These are phyloP conservation scores for Nysson spinosus DNA, from an alignment of 2,888 invertebrate species.

Conservation along the genomic window DNA sequence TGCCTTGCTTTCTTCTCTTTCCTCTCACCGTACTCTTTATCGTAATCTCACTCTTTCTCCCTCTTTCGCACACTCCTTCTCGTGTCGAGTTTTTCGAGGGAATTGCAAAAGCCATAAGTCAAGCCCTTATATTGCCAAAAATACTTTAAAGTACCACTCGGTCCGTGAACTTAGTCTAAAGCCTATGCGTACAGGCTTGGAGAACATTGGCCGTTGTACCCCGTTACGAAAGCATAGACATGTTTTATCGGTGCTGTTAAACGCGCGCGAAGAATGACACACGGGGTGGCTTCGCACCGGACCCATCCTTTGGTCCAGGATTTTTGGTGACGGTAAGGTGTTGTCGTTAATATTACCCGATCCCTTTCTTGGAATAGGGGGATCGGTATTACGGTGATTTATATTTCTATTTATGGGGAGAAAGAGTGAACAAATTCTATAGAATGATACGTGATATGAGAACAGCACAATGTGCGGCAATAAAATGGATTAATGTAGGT, in stretches of 20 bases:
- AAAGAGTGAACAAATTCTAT: background rate
- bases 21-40: background rate
- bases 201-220: constrained; percentile 18
- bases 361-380: constrained; percentile 31
- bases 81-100: constrained; percentile 47
- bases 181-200: constrained; percentile 18
- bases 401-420: constrained; percentile 4
- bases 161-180: constrained; percentile 43
- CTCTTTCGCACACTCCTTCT: constrained; percentile 8
- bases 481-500: no score
- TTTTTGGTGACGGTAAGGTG: constrained; percentile 42
- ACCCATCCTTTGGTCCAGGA: no score
- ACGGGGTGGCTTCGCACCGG: constrained; percentile 41
- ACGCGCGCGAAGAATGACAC: constrained; percentile 56
- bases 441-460: no score
- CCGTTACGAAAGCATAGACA: constrained; percentile 37
- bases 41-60: background rate
- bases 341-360: constrained; percentile 59
- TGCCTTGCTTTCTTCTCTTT: constrained; percentile 30
- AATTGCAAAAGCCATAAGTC: constrained; percentile 73
- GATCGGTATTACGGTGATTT: constrained; percentile 49
- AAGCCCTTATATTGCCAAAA: constrained; percentile 75
- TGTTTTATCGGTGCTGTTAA: constrained; percentile 68
- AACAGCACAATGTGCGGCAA: no score
- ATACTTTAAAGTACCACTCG: constrained; percentile 76